Percentiles rank a stretch among this genome's conserved stretches.
These are phyloP conservation scores for Archocentrus centrarchus DNA, from an alignment of 2,113 vertebrate species.

Conservation along the genomic window DNA sequence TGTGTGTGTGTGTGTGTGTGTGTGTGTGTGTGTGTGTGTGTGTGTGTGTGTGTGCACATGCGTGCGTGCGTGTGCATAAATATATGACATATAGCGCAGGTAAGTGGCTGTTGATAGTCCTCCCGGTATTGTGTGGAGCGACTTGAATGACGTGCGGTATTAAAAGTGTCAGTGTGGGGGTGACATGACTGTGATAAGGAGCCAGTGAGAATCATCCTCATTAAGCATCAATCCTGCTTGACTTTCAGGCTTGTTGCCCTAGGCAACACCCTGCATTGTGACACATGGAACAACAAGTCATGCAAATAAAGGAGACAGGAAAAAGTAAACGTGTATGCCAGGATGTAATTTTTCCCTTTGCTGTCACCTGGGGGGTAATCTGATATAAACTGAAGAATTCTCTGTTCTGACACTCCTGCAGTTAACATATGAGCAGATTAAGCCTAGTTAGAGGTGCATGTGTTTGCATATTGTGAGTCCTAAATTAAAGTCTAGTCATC, in stretches of 20 bases:
- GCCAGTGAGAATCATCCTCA: conserved; percentile 69
- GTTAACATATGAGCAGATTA: conserved; percentile 41
- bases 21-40: conserved; percentile 1
- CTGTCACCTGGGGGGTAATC: neutral
- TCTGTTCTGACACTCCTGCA: conserved; percentile 10
- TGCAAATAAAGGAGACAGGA: conserved; percentile 14
- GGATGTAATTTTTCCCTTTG: conserved; percentile 14
- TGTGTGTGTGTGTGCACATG: neutral
- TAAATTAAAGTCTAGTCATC: conserved; percentile 63
- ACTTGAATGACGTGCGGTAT: conserved; percentile 67
- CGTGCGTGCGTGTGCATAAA: conserved; percentile 11
- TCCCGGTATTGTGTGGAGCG: conserved; percentile 34
- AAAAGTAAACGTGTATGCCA: neutral
- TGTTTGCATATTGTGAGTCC: conserved; percentile 25
- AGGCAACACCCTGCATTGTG: conserved; percentile 59
- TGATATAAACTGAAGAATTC: conserved; percentile 4
- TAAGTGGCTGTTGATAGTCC: conserved; percentile 61
- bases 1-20: neutral
- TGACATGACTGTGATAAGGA: conserved; percentile 70
- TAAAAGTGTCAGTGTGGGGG: conserved; percentile 69
- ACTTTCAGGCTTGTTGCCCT: conserved; percentile 60
- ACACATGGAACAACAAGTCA: conserved; percentile 43
- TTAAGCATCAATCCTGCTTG: conserved; percentile 71
- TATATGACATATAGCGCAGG: conserved; percentile 33
- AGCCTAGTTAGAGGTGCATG: conserved; percentile 30